Evolutionary conservation across 2,113 vertebrate species (phyloP).

Genomic region (Corydoras sp.): DNA sequence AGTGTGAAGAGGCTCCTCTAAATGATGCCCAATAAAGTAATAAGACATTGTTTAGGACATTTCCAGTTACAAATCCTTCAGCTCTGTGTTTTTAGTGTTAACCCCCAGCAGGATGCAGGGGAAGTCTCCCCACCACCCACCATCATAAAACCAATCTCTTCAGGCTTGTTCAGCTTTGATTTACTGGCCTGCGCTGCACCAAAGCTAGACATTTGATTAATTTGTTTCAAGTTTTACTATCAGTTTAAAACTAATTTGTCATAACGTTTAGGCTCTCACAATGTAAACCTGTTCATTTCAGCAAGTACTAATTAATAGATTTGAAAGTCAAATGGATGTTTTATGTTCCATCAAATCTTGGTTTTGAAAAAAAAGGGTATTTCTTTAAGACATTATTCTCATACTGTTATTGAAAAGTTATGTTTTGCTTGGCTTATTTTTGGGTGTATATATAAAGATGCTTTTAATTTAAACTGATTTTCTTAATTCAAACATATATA

Average conservation of each 20-base stretch:
- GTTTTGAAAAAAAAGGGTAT: too few species aligned
- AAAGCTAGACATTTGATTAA: slow-evolving; percentile 58
- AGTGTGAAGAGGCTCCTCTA: slow-evolving; percentile 28
- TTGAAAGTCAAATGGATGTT: too few species aligned
- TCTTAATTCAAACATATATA: too few species aligned
- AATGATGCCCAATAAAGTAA: slow-evolving; percentile 50
- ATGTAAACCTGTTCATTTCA: not conserved
- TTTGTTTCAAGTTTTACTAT: not conserved
- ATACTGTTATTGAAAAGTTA: not conserved
- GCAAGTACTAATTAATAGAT: too few species aligned
- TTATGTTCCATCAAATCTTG: too few species aligned
- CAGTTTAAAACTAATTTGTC: not conserved
- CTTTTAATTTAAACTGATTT: too few species aligned
- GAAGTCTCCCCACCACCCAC: slow-evolving; percentile 60
- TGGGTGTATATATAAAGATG: not conserved
- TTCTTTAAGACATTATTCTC: not conserved
- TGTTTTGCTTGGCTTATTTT: not conserved
- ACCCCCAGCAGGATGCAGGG: slow-evolving; percentile 68
- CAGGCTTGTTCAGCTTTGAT: slow-evolving; percentile 61
- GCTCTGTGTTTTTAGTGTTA: slow-evolving; percentile 58
- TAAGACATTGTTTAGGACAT: slow-evolving; percentile 46
- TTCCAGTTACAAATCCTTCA: slow-evolving; percentile 58
- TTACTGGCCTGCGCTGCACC: slow-evolving; percentile 60
- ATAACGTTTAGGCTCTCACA: not conserved
- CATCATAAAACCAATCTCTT: slow-evolving; percentile 64